phyloP scores from a whole-genome alignment of 1,140 invertebrate species.

The Drosophila bipectinata region DNA sequence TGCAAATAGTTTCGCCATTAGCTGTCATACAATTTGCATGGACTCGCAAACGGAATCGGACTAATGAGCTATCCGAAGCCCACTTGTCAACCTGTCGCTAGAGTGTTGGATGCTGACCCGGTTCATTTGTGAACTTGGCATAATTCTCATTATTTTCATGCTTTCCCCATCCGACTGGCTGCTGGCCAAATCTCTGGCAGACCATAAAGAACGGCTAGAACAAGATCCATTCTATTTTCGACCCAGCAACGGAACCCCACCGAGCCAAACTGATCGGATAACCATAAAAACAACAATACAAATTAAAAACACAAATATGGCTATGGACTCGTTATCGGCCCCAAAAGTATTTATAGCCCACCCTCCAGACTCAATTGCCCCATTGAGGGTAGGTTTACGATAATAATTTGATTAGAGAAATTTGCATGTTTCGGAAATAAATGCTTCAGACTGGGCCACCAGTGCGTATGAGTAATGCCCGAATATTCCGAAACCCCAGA shows the following conservation, averaged over 20 bases:
- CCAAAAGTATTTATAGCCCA: constrained; percentile 17
- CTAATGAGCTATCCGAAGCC: constrained; percentile 51
- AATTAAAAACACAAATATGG: constrained; percentile 23
- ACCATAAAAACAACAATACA: constrained; percentile 13
- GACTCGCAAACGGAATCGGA: constrained; percentile 14
- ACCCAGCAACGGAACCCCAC: constrained; percentile 22
- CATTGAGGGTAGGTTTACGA: not conserved
- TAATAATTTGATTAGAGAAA: constrained; percentile 2
- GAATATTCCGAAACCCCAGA: not conserved
- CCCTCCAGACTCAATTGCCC: not conserved
- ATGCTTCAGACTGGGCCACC: constrained; percentile 7
- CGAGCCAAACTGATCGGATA: constrained; percentile 7
- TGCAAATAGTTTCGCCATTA: constrained; percentile 38
- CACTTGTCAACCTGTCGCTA: constrained; percentile 49
- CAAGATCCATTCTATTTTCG: constrained; percentile 27
- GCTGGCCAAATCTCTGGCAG: constrained; percentile 36
- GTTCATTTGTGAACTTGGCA: constrained; percentile 63
- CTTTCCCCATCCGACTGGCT: constrained; percentile 27
- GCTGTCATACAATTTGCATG: constrained; percentile 46
- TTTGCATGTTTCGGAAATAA: constrained; percentile 11
- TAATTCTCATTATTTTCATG: constrained; percentile 50
- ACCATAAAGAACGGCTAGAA: constrained; percentile 33
- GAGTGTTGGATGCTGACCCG: constrained; percentile 48
- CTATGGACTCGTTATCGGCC: constrained; percentile 9
- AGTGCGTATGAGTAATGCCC: constrained; percentile 42